Evolutionary conservation across 2,113 vertebrate species (phyloP).

Genomic region (Pachypanchax playfairii): DNA sequence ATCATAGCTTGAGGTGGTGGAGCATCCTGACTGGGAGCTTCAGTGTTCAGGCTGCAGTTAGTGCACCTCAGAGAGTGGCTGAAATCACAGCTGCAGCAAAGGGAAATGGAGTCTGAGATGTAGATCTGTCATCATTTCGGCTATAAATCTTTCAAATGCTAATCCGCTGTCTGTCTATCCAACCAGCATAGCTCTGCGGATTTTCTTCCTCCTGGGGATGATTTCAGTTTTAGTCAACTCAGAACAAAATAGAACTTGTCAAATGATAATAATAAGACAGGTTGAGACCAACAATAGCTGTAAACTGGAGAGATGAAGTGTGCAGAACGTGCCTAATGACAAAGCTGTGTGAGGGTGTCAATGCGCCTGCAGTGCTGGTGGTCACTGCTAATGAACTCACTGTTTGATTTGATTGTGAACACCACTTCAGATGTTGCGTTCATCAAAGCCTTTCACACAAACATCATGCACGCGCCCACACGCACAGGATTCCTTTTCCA

Average conservation of each 20-base stretch:
- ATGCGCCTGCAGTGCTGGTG: background rate
- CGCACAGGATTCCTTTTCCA: background rate
- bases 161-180: slow-evolving; percentile 27
- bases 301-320: slow-evolving; percentile 19
- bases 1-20: slow-evolving; percentile 20
- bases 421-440: slow-evolving; percentile 8
- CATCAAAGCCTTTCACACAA: background rate
- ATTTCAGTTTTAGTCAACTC: slow-evolving; percentile 2
- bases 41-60: slow-evolving; percentile 5
- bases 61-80: slow-evolving; percentile 26
- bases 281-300: slow-evolving; percentile 16
- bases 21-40: slow-evolving; percentile 16
- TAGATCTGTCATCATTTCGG: slow-evolving; percentile 43
- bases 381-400: slow-evolving; percentile 5
- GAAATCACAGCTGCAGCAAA: slow-evolving; percentile 51
- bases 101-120: slow-evolving; percentile 54
- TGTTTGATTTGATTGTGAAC: slow-evolving; percentile 10
- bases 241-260: background rate
- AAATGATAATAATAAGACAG: slow-evolving; percentile 15
- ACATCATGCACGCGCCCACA: background rate
- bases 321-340: too few relatives aligned
- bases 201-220: background rate
- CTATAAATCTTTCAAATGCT: slow-evolving; percentile 47
- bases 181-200: slow-evolving; percentile 22
- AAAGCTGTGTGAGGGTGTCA: too few relatives aligned